phyloP scores from a whole-genome alignment of 2,797 vertebrate species.

The Halcyon badia region DNA sequence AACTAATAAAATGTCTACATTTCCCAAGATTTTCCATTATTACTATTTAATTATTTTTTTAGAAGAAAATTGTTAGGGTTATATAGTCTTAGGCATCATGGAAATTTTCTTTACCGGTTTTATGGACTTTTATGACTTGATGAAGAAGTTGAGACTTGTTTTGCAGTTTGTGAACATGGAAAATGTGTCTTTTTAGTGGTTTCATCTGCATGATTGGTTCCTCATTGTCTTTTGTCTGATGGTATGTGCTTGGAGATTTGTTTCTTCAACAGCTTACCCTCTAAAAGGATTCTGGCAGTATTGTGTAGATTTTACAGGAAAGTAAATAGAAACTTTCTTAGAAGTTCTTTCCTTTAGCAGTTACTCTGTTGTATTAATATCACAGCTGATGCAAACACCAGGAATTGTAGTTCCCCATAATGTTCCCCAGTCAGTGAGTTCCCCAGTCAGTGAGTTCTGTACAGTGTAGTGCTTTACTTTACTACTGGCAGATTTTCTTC shows the following conservation, averaged over 20 bases:
- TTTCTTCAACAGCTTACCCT: slow-evolving; percentile 58
- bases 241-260: slow-evolving; percentile 42
- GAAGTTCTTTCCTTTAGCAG: neutral
- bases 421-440: neutral
- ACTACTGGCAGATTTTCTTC: neutral
- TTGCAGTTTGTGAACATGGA: slow-evolving; percentile 52
- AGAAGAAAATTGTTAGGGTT: slow-evolving; percentile 62
- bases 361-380: neutral
- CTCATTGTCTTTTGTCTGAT: slow-evolving; percentile 16
- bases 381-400: neutral
- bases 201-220: slow-evolving; percentile 35
- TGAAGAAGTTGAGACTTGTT: slow-evolving; percentile 59
- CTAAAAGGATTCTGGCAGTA: slow-evolving; percentile 37
- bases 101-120: slow-evolving; percentile 53
- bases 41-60: slow-evolving; percentile 66
- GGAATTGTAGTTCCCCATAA: neutral
- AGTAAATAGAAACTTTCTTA: slow-evolving; percentile 57
- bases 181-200: neutral
- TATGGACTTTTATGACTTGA: slow-evolving; percentile 52
- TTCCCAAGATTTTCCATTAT: slow-evolving; percentile 73
- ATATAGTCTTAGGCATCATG: slow-evolving; percentile 22
- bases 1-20: slow-evolving; percentile 74
- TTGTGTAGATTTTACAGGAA: slow-evolving; percentile 51
- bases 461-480: fast-evolving
- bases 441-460: neutral